Conservation (phyloP, 2,888 invertebrate genomes). For the Chloroclysta siterata region DNA sequence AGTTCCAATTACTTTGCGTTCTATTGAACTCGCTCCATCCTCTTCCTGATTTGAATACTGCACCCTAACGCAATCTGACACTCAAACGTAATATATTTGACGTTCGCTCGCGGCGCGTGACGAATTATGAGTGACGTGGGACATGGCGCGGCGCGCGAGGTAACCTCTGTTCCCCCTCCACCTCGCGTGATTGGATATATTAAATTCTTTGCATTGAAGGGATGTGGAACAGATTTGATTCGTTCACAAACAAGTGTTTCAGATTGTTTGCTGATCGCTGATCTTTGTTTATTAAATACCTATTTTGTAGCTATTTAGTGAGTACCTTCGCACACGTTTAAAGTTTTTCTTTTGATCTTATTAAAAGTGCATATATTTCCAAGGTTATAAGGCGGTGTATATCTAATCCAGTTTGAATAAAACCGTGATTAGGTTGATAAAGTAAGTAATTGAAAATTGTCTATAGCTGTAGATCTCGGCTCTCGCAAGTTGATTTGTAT, state of each 20-base stretch:
- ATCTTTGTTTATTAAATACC: no score
- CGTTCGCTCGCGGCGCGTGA: constrained; percentile 67
- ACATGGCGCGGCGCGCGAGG: constrained; percentile 54
- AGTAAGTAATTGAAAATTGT: constrained; percentile 17
- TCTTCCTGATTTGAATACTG: constrained; percentile 51
- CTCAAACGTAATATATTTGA: constrained; percentile 61
- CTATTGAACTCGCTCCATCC: constrained; percentile 29
- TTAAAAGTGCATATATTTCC: no score
- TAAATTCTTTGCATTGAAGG: constrained; percentile 57
- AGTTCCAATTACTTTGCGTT: neutral
- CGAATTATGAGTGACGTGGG: constrained; percentile 76
- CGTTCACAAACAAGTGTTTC: constrained; percentile 9
- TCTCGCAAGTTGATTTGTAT: constrained; percentile 26
- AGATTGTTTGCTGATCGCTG: constrained; percentile 1
- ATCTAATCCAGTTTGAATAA: neutral
- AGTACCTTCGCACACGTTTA: no score
- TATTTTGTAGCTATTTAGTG: no score
- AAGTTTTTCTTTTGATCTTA: no score
- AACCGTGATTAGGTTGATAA: constrained; percentile 2
- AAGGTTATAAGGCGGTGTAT: no score
- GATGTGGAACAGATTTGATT: constrained; percentile 29
- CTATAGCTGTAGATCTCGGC: constrained; percentile 4
- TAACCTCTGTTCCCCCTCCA: constrained; percentile 53
- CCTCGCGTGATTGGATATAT: constrained; percentile 51
- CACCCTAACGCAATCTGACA: constrained; percentile 61